Evolutionary conservation across 2,113 vertebrate genomes (phyloP).

Genomic region (Scolopax mira): DNA sequence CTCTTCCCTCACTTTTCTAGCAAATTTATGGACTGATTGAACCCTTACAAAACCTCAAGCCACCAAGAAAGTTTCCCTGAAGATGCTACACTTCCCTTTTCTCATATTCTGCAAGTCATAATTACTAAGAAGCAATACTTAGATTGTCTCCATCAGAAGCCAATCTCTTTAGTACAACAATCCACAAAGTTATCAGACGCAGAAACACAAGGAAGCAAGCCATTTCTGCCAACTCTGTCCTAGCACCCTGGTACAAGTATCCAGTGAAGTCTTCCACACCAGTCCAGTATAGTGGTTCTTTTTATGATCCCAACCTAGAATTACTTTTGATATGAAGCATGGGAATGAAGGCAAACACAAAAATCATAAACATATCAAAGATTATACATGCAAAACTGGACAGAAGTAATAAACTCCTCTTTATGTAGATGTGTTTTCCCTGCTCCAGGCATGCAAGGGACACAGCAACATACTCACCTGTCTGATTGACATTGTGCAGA

Average conservation of each 20-base stretch:
- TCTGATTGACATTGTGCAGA: slow-evolving; percentile 98
- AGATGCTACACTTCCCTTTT: neutral
- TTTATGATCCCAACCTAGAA: neutral
- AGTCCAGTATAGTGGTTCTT: neutral
- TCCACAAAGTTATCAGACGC: neutral
- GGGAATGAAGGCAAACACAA: neutral
- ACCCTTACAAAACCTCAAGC: neutral
- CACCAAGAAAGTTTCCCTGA: neutral
- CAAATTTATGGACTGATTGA: neutral
- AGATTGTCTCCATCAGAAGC: neutral
- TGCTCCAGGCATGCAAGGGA: neutral
- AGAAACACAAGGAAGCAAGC: neutral
- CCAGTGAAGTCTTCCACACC: neutral
- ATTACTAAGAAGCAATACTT: neutral
- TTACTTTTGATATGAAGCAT: neutral
- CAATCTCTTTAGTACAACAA: neutral
- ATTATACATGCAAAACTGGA: neutral
- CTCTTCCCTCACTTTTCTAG: neutral
- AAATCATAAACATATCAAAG: neutral
- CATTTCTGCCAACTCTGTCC: neutral
- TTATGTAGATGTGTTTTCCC: neutral
- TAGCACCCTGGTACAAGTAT: neutral
- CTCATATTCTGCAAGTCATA: neutral
- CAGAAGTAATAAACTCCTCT: neutral
- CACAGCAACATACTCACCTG: slow-evolving; percentile 78